A percentile compares a stretch with the other conserved stretches of the same genome.
These are phyloP conservation scores for Ctenopoma kingsleyae DNA, from an alignment of 2,797 vertebrate species.

Conservation along the genomic window DNA sequence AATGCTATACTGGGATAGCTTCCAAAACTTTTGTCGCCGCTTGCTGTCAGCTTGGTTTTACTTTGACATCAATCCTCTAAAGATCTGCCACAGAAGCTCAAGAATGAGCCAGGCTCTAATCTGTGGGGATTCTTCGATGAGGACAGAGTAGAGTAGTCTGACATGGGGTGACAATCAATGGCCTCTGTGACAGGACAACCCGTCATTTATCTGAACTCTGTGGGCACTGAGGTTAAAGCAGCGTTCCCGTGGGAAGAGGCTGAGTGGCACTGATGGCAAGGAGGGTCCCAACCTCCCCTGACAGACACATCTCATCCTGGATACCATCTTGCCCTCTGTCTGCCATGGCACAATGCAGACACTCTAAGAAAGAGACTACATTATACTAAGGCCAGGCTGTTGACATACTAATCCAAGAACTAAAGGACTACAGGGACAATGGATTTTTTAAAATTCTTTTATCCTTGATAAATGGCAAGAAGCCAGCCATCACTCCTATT, in stretches of 20 bases:
- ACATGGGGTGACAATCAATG: conserved; percentile 66
- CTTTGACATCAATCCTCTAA: conserved; percentile 52
- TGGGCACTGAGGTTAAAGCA: conserved; percentile 65
- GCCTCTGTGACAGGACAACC: conserved; percentile 61
- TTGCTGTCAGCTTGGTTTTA: conserved; percentile 36
- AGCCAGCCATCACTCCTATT: conserved; percentile 65
- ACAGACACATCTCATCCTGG: conserved; percentile 72
- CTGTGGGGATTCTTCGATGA: conserved; percentile 55
- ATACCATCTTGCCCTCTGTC: conserved; percentile 56
- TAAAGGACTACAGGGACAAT: conserved; percentile 72
- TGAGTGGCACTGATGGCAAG: conserved; percentile 80
- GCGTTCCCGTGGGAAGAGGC: conserved; percentile 52
- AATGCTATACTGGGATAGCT: not conserved
- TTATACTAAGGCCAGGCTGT: conserved; percentile 71
- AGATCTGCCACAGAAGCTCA: conserved; percentile 46
- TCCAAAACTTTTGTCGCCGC: conserved; percentile 37
- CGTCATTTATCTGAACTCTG: conserved; percentile 77
- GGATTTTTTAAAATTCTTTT: conserved; percentile 67
- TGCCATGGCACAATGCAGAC: conserved; percentile 47
- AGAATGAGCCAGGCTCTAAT: conserved; percentile 44
- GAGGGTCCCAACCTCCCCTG: conserved; percentile 79
- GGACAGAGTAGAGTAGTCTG: conserved; percentile 55
- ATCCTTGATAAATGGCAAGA: conserved; percentile 65
- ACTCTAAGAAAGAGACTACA: conserved; percentile 52
- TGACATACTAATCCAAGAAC: conserved; percentile 80